Base-by-base conservation (phyloP, 2,888 invertebrate species). In the Pilophorus perplexus region DNA sequence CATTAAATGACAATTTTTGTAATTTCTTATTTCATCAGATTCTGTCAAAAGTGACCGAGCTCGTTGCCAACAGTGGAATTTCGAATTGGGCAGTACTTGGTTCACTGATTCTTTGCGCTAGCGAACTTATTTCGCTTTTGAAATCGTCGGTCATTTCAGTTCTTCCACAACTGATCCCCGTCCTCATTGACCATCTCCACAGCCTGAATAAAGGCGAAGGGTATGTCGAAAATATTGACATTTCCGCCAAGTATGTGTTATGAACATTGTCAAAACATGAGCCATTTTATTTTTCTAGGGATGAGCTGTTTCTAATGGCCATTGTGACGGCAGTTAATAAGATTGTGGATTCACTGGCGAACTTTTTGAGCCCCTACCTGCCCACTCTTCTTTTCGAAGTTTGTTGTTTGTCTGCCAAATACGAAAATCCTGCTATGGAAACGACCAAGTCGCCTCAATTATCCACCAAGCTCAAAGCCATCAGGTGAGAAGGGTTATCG, bases 331-430 rank as follows among this genome's bases (percentile, higher is more conserved):
- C 90, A 0, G 78, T 93, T 28, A 85, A 88, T 67, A 92, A 91
- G 77, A 84, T 95, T 40, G 83, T 93, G 3, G 89, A 90, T 74
- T 86, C 87, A 23, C 76, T 95, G 42, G 86, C 91, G 0, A 80
- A 88, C 38, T 96, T 95, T 76, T 76, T 96, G 70, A 93, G 91
- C 69, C 90, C 92, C 0, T 93, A 93, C 77, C 78, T 94, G 28
- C 84, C 85, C 71, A 85, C 87, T 72, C 80, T 91, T 28, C 75
- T 91, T 1, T 81, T 80, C 6, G 84, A 87, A 71, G 77, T 89
- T 40, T 82, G 85, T 0, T 79, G 82, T 66, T 76, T 89, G 33
- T 71, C 73, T 1, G 70, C 72, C 4, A 66, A 68, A 27, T 69
- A 67, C 50, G 62, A 66, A 20, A 40, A 23, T 8, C 40, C 68